These are phyloP conservation scores for Melanerpes aurifrons DNA, from an alignment of 2,113 vertebrate genomes.

Conservation along the genomic window DNA sequence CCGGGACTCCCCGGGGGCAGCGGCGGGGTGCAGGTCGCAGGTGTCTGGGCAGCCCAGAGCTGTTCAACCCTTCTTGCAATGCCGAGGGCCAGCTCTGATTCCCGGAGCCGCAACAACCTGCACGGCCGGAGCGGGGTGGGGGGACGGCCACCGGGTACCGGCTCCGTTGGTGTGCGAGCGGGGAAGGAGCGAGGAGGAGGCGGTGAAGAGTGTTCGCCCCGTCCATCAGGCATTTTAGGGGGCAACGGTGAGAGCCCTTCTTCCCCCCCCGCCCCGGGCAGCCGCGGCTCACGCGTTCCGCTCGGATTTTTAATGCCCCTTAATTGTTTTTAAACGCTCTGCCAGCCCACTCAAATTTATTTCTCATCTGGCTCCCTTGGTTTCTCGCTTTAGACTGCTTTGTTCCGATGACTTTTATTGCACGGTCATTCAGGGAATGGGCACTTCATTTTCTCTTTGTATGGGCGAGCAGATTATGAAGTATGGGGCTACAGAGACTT, in stretches of 20 bases:
- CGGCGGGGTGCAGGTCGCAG: background rate
- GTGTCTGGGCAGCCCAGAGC: background rate
- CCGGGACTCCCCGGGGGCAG: background rate
- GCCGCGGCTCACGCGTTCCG: slow-evolving; percentile 83
- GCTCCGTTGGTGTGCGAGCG: background rate
- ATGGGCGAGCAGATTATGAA: slow-evolving; percentile 59
- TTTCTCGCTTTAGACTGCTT: slow-evolving; percentile 62
- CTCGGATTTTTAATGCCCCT: slow-evolving; percentile 88
- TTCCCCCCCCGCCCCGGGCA: slow-evolving; percentile 46
- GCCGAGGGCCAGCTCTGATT: background rate
- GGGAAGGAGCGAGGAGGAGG: background rate
- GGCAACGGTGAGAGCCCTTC: background rate
- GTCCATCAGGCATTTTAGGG: background rate
- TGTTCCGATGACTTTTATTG: slow-evolving; percentile 71
- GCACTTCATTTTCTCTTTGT: slow-evolving; percentile 58
- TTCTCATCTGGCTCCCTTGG: slow-evolving; percentile 89
- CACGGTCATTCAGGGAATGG: slow-evolving; percentile 51
- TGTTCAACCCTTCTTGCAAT: background rate
- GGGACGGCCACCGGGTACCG: background rate
- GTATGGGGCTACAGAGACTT: slow-evolving; percentile 41
- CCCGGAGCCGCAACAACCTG: background rate
- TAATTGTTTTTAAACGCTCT: slow-evolving; percentile 92
- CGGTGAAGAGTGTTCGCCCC: background rate
- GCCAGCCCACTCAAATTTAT: slow-evolving; percentile 89
- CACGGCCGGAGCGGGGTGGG: background rate